Base-by-base conservation (phyloP, 2,113 vertebrate species). In the Brachirus orientalis region DNA sequence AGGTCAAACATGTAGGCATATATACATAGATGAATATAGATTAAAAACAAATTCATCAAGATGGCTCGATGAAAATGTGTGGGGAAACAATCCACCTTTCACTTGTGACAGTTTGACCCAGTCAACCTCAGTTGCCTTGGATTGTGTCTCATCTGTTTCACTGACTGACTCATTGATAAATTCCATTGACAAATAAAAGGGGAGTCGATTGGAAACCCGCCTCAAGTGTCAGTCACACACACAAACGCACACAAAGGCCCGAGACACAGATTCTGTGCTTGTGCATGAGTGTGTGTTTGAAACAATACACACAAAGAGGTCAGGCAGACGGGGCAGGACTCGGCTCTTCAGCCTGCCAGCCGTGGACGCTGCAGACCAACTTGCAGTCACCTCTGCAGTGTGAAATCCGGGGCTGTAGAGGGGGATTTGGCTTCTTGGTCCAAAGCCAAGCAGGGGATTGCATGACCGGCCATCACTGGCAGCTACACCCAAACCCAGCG, bases 361-460 rank as follows among this genome's bases (percentile, higher is more conserved):
- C 89, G 88, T 86, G 90, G 4, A 78, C 86, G 89, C 92, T 91
- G 77, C 90, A 92, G 92, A 86, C 86, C 88, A 86, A 57, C 44
- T 72, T 50, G 69, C 64, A 63, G 54, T 59, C 80, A 52, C 46
- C 82, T 72, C 77, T 69, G 80, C 80, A 78, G 92, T 92, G 92
- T 92, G 80, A 16, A 93, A 94, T 95, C 93, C 82, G 33, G 61
- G 85, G 79, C 68, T 88, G 90, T 92, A 94, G 74, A 94, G 92
- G 85, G 93, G 92, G 93, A 91, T 94, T 89, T 87, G 89, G 87
- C 85, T 81, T 74, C 77, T 79, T 86, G 86, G 94, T 94, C 89
- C 72, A 88, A 93, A 94, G 94, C 94, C 89, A 88, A 87, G 77
- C 80, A 76, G 79, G 81, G 93, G 88, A 72, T 88, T 74, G 79